phyloP scores from a whole-genome alignment of 1,140 invertebrate genomes.

The Tetragonula clypearis region DNA sequence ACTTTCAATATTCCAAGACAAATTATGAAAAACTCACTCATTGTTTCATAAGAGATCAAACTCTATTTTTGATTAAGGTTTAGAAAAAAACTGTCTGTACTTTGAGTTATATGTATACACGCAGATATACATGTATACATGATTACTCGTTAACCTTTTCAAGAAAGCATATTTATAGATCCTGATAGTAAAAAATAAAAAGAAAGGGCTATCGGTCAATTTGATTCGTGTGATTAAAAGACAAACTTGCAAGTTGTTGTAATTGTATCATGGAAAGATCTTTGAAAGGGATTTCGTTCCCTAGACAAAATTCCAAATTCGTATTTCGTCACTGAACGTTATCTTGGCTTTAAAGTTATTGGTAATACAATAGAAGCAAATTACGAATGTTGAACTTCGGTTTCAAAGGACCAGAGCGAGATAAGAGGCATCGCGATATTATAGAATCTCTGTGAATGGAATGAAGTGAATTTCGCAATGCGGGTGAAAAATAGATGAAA shows the following conservation, averaged over 20 bases:
- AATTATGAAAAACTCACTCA: neutral
- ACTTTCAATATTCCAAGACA: neutral
- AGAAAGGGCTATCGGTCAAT: neutral
- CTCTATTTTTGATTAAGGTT: too few species aligned
- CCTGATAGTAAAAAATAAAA: neutral
- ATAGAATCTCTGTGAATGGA: neutral
- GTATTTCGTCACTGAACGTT: neutral
- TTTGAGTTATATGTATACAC: too few species aligned
- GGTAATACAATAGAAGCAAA: constrained; percentile 3
- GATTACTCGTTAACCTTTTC: neutral
- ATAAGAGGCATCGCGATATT: neutral
- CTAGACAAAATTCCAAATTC: neutral
- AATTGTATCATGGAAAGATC: neutral
- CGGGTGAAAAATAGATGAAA: neutral
- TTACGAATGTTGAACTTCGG: constrained; percentile 2
- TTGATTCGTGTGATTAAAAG: neutral
- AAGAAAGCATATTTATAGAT: neutral
- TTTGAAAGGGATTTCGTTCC: neutral
- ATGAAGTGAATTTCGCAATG: neutral
- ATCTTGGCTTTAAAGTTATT: neutral
- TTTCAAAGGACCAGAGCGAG: neutral
- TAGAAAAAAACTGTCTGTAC: too few species aligned
- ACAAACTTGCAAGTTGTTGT: neutral
- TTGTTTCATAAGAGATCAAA: neutral
- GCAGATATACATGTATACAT: neutral